A percentile compares a stretch with the other conserved stretches of the same genome.
Conservation (phyloP, 2,888 invertebrate genomes). For the Aspidiotus destructor region DNA sequence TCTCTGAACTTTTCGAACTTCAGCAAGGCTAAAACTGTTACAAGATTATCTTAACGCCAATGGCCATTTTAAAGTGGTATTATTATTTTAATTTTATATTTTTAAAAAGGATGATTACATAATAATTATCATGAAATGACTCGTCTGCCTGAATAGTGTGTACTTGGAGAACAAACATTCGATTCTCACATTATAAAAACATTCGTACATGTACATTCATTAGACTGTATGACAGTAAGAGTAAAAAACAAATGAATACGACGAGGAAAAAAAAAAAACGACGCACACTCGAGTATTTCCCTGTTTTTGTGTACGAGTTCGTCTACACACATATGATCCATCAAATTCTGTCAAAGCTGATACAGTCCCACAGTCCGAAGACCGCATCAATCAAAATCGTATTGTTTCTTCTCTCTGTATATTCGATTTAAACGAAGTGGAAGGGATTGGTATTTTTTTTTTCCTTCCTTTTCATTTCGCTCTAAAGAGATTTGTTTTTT, state of each 20-base stretch:
- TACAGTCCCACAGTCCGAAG: constrained; percentile 28
- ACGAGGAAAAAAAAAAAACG: neutral
- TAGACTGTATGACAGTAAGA: no score
- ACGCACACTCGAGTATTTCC: constrained; percentile 1
- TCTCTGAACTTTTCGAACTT: no score
- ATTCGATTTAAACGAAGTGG: constrained; percentile 13
- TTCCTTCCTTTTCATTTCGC: neutral
- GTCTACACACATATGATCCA: constrained; percentile 13
- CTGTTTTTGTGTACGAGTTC: neutral
- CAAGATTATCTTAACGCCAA: no score
- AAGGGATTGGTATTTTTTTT: constrained; percentile 26
- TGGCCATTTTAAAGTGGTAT: no score
- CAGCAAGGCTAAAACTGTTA: no score
- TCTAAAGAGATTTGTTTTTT: neutral
- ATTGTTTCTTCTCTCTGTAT: constrained; percentile 25
- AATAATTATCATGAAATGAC: no score
- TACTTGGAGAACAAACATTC: neutral
- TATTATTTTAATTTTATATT: no score
- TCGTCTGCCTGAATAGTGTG: no score
- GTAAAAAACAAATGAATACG: no score
- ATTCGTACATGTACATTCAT: neutral
- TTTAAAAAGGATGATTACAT: no score
- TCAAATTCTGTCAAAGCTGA: constrained; percentile 29
- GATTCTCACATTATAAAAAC: neutral
- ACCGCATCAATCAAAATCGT: constrained; percentile 31